Evolutionary conservation across 2,888 invertebrate species (phyloP), one percentile per base, ranked within the genome.

Genomic region (Abrostola triplasia): DNA sequence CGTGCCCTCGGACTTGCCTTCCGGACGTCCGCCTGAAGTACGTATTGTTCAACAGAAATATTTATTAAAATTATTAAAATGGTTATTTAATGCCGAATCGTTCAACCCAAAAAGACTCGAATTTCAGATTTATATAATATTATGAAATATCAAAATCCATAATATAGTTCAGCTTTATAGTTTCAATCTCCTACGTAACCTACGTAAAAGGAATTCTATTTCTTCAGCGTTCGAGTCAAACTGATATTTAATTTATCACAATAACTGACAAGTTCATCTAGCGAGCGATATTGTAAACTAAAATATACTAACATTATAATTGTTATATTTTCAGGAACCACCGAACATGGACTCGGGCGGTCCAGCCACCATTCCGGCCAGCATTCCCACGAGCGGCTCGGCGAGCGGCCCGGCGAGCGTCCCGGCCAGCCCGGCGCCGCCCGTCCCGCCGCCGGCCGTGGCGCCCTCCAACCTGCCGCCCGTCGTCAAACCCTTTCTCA

Each of bases 401-500:
- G 79, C 84, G 36, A 72, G 77, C 62, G 70, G 80, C 9, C 81
- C 88, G 11, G 71, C 83, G 5, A 8, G 13, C 44, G 7, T 13
- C 5, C 44, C 85, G 10, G 78, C 83, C 36, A 72, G 76, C 61
- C 81, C 88, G 10, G 70, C 83, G 5, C 87, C 88, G 42, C 88
- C 88, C n/a, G 70, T 88, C 6, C 72, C 85, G 0, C 84, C 88
- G 51, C 86, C 88, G 0, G 79, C 82, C 4, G 70, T 85, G 13
- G 84, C 92, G 40, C 93, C 94, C 0, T 77, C 86, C 47, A 93
- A 94, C 73, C 76, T 95, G 49, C 95, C 95, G 73, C 95, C 95
- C 12, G 90, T 95, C 65, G 83, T 95, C 77, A 95, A 95, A 83
- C 95, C 95, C 0, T 92, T 95, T 80, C 92, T 95, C 77, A 95